Percentiles rank a stretch among this genome's conserved stretches.
Conservation (phyloP, 2,888 invertebrate genomes). For the Glyphotaelius pellucidus region DNA sequence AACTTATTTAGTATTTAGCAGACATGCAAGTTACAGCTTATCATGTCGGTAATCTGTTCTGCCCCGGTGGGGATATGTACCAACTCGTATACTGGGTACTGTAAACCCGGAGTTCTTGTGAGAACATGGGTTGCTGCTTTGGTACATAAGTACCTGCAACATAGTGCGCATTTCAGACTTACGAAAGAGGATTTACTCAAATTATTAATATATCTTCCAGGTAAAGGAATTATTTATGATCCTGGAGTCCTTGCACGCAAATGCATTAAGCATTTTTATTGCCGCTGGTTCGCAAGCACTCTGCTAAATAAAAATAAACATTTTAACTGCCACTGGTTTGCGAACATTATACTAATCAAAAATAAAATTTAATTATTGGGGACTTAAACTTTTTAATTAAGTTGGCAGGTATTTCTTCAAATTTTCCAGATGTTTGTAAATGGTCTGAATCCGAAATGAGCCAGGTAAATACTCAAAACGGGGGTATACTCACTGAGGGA, state of each 20-base stretch:
- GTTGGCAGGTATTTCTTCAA: neutral
- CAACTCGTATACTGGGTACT: neutral
- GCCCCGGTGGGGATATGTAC: neutral
- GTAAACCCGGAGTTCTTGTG: neutral
- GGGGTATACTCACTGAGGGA: no score
- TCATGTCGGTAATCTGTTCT: slow-evolving; percentile 25
- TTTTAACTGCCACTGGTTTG: no score
- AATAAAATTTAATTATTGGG: neutral
- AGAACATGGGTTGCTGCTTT: neutral
- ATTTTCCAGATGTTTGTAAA: neutral
- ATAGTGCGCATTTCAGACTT: neutral
- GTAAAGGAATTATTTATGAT: neutral
- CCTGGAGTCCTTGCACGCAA: neutral
- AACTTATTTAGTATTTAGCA: slow-evolving; percentile 47
- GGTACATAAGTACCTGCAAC: neutral
- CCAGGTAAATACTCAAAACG: no score
- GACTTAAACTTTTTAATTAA: neutral
- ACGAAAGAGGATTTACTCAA: neutral
- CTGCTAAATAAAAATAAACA: no score
- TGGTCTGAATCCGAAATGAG: neutral
- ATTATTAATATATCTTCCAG: neutral
- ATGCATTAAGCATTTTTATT: no score
- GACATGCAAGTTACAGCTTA: slow-evolving; percentile 32
- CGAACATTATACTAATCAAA: neutral
- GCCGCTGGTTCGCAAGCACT: neutral